A percentile compares a stretch with the other conserved stretches of the same genome.
Evolutionary conservation across 2,888 invertebrate species (phyloP).

Genomic region (Leucoptera coffeella): DNA sequence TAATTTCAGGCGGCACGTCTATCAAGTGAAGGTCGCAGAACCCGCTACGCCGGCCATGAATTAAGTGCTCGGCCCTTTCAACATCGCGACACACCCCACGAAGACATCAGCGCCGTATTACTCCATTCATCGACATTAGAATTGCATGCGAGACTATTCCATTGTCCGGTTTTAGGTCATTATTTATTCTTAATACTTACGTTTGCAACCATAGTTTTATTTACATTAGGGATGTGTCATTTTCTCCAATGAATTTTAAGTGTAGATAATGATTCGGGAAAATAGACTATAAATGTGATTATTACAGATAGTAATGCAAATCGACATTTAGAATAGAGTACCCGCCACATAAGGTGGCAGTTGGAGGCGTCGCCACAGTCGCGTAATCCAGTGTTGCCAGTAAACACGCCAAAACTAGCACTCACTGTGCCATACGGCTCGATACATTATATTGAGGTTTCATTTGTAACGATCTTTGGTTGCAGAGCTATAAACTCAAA

Average conservation of each 20-base stretch:
- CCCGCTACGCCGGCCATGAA: conserved; percentile 73
- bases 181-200: conserved; percentile 61
- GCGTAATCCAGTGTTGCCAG: too few relatives aligned
- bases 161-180: conserved; percentile 65
- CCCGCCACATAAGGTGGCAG: too few relatives aligned
- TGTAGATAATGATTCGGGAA: neutral
- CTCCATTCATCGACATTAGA: conserved; percentile 69
- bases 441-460: too few relatives aligned
- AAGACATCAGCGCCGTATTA: conserved; percentile 70
- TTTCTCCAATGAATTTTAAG: conserved; percentile 33
- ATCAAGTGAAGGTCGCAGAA: conserved; percentile 62
- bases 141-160: conserved; percentile 68
- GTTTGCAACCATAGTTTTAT: conserved; percentile 49
- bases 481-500: too few relatives aligned
- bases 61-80: conserved; percentile 72
- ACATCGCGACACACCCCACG: conserved; percentile 69
- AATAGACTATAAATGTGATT: too few relatives aligned
- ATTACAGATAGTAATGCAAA: too few relatives aligned
- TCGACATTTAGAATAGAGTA: too few relatives aligned
- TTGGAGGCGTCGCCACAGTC: too few relatives aligned
- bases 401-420: too few relatives aligned
- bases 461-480: too few relatives aligned
- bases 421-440: too few relatives aligned
- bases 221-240: conserved; percentile 69
- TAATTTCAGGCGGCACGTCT: conserved; percentile 65